Evolutionary conservation across 1,140 invertebrate genomes (phyloP).

Genomic region (Bombus ignitus): DNA sequence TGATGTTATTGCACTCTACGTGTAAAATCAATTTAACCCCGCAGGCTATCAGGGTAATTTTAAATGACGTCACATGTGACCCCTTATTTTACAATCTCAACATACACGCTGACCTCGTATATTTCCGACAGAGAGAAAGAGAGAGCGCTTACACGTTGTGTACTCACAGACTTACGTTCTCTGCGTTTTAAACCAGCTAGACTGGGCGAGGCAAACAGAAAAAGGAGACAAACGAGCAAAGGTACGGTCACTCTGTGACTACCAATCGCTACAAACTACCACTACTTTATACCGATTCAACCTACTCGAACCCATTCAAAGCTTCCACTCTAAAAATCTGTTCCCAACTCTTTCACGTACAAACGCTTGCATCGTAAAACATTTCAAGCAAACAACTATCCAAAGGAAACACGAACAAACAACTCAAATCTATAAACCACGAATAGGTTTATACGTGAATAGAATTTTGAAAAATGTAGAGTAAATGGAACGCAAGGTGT

Average conservation of each 20-base stretch:
- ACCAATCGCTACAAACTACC: not conserved
- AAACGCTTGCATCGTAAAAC: not conserved
- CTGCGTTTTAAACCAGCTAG: not conserved
- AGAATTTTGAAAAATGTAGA: not conserved
- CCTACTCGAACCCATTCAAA: not conserved
- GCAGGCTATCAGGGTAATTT: not conserved
- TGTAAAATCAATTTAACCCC: not conserved
- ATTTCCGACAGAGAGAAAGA: not conserved
- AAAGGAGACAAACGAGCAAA: not conserved
- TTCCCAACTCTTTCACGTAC: not conserved
- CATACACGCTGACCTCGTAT: not conserved
- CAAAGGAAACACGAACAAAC: not conserved
- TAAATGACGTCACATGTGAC: not conserved
- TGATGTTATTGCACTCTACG: not conserved
- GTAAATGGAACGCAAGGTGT: not conserved
- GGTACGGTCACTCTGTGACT: not conserved
- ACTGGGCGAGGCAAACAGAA: not conserved
- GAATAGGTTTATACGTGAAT: not conserved
- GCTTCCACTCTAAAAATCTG: not conserved
- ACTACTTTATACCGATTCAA: not conserved
- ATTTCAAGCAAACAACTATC: not conserved
- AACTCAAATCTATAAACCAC: not conserved
- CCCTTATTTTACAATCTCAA: not conserved
- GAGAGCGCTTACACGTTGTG: not conserved
- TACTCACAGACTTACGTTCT: not conserved